These are phyloP conservation scores for Gisinianus flammeolus DNA, from an alignment of 2,888 invertebrate genomes.

Conservation along the genomic window DNA sequence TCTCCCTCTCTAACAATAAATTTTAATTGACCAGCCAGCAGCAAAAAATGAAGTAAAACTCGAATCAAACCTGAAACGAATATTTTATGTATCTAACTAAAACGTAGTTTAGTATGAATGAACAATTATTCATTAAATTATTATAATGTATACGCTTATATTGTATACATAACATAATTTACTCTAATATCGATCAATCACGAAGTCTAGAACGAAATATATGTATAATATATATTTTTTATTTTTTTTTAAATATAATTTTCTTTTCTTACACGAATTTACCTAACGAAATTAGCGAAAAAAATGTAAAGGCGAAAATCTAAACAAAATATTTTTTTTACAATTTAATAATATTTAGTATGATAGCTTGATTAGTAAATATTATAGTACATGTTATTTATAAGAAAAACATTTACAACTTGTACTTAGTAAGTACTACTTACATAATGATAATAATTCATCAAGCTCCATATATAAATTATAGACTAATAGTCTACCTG, in stretches of 20 bases:
- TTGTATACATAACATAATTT: neutral
- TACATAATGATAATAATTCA: no score
- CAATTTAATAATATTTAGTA: neutral
- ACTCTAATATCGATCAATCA: neutral
- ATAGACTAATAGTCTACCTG: neutral
- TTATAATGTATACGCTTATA: neutral
- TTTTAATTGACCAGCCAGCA: conserved; percentile 11
- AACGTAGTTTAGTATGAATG: neutral
- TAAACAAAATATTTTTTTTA: neutral
- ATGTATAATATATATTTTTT: neutral
- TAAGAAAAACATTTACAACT: no score
- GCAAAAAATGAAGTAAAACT: neutral
- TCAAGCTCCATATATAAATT: neutral
- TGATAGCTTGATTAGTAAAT: neutral
- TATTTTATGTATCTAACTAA: neutral
- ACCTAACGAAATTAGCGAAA: neutral
- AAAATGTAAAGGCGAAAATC: neutral
- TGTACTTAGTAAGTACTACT: neutral
- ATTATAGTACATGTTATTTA: no score
- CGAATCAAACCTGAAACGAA: neutral
- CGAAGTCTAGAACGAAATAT: neutral
- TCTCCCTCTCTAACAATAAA: neutral
- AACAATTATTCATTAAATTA: no score
- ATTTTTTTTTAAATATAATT: neutral
- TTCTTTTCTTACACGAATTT: neutral